phyloP scores from a whole-genome alignment of 2,797 vertebrate genomes.

The Pipistrellus nathusii region DNA sequence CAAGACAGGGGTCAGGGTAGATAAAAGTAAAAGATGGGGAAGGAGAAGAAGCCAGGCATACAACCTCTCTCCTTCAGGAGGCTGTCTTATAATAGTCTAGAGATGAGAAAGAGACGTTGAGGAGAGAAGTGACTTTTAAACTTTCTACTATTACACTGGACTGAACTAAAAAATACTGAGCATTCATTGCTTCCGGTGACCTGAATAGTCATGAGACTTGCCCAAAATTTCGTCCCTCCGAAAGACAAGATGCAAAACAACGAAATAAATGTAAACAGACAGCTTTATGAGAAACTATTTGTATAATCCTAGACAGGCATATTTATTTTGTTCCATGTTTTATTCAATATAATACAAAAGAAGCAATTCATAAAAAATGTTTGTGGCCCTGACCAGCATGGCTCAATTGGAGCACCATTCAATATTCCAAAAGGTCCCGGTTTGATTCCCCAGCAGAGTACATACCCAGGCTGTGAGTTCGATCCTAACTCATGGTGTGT shows the following conservation, averaged over 20 bases:
- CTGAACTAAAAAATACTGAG: not conserved
- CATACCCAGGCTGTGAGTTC: not conserved
- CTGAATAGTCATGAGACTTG: not conserved
- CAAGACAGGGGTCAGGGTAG: not conserved
- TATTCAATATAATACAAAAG: not conserved
- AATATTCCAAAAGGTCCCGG: fast-evolving
- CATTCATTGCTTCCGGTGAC: not conserved
- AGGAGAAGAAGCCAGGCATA: not conserved
- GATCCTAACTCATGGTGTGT: not conserved
- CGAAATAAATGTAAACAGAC: not conserved
- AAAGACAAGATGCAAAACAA: not conserved
- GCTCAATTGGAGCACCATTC: not conserved
- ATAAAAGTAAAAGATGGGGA: not conserved
- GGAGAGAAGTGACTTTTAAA: not conserved
- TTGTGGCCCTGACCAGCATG: not conserved
- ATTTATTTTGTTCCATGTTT: not conserved
- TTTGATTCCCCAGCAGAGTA: not conserved
- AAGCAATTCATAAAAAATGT: slow-evolving; percentile 21
- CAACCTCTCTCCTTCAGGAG: not conserved
- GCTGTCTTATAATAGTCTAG: not conserved
- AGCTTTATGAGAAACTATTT: not conserved
- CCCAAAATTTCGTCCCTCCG: not conserved
- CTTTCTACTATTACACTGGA: not conserved
- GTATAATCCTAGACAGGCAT: not conserved
- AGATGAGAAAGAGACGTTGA: not conserved